Evolutionary conservation across 2,113 vertebrate species (phyloP).

Genomic region (Cephalopterus ornatus): DNA sequence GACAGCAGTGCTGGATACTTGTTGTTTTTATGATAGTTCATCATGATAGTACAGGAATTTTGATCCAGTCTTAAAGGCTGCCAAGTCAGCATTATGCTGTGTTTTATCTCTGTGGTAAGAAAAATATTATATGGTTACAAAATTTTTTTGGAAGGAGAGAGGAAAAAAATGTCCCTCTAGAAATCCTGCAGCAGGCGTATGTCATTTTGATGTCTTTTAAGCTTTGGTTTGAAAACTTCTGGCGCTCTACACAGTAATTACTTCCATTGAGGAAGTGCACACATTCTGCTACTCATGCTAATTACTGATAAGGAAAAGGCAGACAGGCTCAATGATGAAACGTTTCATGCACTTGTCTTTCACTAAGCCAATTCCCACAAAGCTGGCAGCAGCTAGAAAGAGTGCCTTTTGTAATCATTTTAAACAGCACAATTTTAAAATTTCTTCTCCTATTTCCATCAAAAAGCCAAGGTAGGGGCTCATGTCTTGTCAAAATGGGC

Average conservation of each 20-base stretch:
- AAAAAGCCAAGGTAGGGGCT: neutral
- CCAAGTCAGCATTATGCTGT: neutral
- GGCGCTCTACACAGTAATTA: neutral
- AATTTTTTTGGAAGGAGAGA: neutral
- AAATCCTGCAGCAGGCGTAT: neutral
- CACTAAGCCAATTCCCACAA: neutral
- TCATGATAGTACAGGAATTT: neutral
- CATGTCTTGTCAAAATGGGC: neutral
- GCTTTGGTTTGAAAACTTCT: conserved; percentile 28
- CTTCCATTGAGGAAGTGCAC: neutral
- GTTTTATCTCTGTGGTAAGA: neutral
- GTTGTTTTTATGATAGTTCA: neutral
- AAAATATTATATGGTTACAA: neutral
- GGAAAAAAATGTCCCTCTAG: neutral
- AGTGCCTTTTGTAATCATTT: neutral
- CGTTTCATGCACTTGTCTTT: neutral
- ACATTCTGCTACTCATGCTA: conserved; percentile 13
- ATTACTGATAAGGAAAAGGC: conserved; percentile 24
- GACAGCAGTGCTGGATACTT: neutral
- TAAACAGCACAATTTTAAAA: neutral
- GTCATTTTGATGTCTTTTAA: neutral
- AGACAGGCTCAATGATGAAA: neutral
- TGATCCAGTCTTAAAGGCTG: neutral
- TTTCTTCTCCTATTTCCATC: neutral
- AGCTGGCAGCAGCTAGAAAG: neutral